A percentile compares a stretch with the other conserved stretches of the same genome.
phyloP scores from a whole-genome alignment of 2,888 invertebrate genomes.

The Creontiades dilutus region DNA sequence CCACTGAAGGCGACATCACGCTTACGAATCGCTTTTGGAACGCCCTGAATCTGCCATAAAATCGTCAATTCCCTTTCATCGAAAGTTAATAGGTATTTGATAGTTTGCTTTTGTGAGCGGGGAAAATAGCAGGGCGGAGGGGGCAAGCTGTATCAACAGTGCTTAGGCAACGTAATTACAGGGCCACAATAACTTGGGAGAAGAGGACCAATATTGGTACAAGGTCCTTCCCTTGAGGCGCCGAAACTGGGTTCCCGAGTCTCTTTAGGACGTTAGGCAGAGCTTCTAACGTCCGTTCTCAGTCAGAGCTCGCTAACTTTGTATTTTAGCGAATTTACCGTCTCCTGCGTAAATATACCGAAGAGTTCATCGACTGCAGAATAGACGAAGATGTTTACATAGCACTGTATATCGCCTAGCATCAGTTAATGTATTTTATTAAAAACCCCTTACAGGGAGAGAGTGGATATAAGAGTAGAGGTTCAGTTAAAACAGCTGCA shows the following conservation, averaged over 20 bases:
- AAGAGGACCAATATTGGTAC: conserved; percentile 65
- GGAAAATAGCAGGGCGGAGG: neutral
- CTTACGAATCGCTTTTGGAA: too few species aligned
- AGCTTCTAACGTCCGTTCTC: neutral
- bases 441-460: too few species aligned
- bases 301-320: neutral
- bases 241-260: conserved; percentile 1
- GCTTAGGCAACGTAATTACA: conserved; percentile 69
- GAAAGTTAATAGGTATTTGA: conserved; percentile 53
- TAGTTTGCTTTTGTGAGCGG: conserved; percentile 22
- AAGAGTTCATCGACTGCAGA: too few species aligned
- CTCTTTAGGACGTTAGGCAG: neutral
- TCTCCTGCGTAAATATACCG: too few species aligned
- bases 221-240: conserved; percentile 21
- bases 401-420: too few species aligned
- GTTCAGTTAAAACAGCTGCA: too few species aligned
- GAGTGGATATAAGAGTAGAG: too few species aligned
- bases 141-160: conserved; percentile 55
- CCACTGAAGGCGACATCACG: too few species aligned
- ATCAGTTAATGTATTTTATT: too few species aligned
- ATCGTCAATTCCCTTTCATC: neutral
- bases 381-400: too few species aligned
- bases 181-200: conserved; percentile 67
- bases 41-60: neutral
- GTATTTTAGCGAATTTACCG: too few species aligned